Conservation (phyloP, 2,113 vertebrate species). For the Rutilus rutilus region DNA sequence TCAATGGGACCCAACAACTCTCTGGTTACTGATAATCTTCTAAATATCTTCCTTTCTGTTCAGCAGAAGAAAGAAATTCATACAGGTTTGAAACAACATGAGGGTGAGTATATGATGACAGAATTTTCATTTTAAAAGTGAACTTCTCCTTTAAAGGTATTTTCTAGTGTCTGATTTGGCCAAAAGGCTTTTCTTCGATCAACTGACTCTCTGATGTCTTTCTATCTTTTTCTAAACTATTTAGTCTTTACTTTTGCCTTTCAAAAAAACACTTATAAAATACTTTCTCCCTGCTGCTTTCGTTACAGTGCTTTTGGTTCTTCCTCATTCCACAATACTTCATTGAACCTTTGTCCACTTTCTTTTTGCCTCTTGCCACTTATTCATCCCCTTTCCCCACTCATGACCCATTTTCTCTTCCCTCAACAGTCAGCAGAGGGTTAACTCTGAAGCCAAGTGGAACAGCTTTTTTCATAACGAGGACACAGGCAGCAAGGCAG, state of each 20-base stretch:
- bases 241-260: neutral
- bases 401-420: conserved; percentile 71
- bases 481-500: conserved; percentile 57
- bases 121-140: no score
- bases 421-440: conserved; percentile 61
- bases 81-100: no score
- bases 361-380: neutral
- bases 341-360: neutral
- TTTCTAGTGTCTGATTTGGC: neutral
- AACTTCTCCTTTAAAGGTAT: no score
- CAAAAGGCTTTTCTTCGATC: no score
- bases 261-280: neutral
- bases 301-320: neutral
- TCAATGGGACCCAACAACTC: no score
- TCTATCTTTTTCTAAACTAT: neutral
- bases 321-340: neutral
- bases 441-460: conserved; percentile 70
- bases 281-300: neutral
- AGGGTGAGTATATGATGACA: no score
- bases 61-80: no score
- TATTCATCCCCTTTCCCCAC: conserved; percentile 41
- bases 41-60: no score
- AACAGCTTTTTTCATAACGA: conserved; percentile 72
- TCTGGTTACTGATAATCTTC: no score
- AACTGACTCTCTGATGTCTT: neutral